Conservation (phyloP, 2,888 invertebrate genomes). For the Torymus texanus region DNA sequence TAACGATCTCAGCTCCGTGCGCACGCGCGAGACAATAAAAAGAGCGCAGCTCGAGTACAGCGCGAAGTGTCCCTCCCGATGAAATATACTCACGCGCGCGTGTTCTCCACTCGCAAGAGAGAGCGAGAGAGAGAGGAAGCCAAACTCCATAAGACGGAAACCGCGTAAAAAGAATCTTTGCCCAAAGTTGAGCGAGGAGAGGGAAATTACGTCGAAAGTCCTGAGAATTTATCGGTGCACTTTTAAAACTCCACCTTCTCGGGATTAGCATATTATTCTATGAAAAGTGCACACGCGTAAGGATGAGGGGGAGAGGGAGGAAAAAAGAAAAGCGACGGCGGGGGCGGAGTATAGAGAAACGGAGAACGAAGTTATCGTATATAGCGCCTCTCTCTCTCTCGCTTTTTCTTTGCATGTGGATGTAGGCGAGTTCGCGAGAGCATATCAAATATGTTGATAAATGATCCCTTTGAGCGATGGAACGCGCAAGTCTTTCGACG, state of each 20-base stretch:
- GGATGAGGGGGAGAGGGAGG: conserved; percentile 47
- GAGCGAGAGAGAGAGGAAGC: conserved; percentile 44
- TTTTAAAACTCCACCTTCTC: conserved; percentile 74
- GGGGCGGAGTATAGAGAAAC: conserved; percentile 55
- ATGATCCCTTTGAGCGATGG: conserved; percentile 74
- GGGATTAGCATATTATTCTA: conserved; percentile 75
- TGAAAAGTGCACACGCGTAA: conserved; percentile 60
- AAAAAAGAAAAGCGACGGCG: conserved; percentile 58
- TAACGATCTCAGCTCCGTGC: conserved; percentile 5
- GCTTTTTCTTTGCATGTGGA: conserved; percentile 51
- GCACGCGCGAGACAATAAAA: conserved; percentile 40
- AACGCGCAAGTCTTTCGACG: conserved; percentile 60
- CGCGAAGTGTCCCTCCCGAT: conserved; percentile 54
- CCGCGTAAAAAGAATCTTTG: conserved; percentile 67
- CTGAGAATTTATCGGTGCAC: conserved; percentile 74
- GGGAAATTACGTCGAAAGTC: conserved; percentile 75
- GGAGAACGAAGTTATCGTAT: conserved; percentile 57
- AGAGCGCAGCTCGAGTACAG: conserved; percentile 19
- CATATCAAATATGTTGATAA: conserved; percentile 75
- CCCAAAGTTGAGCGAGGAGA: conserved; percentile 66
- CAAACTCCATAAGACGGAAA: conserved; percentile 63
- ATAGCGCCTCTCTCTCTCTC: conserved; percentile 36
- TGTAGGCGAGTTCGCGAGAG: conserved; percentile 60
- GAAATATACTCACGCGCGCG: conserved; percentile 56
- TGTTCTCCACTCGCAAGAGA: conserved; percentile 6